Base-by-base conservation (phyloP, 1,140 invertebrate genomes). In the Eueides isabella region DNA sequence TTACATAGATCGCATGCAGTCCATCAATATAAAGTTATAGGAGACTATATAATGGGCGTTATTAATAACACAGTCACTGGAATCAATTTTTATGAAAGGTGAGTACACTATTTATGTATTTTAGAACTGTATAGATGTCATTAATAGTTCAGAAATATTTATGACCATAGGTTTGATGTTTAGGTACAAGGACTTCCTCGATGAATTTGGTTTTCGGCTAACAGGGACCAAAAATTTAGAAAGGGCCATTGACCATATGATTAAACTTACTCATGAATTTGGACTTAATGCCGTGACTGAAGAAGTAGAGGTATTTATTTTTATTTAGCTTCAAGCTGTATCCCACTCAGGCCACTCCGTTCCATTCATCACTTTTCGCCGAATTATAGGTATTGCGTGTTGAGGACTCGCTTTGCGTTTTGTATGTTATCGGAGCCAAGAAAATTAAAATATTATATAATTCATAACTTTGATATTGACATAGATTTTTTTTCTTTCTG, bases 231-330 rank as follows among this genome's bases (percentile, higher is more conserved):
- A 94, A 41, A 94, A 89, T 74, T 90, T 97, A 23, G 96, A 97
- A 90, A 85, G 95, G 63, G 92, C 96, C 1, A 97, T 97, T 71
- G 95, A 97, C 91, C 96, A 96, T 77, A 95, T 96, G 89, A 76
- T 96, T 12, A 82, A 95, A 23, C 88, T 94, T 62, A 94, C 95
- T 65, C 82, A 80, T 23, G 72, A 77, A 71, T 71, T 81, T 67
- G 80, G 79, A 29, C 29, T 90, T 7, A 72, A 76, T 30, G 80
- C 86, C 67, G 73, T 89, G 12, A 88, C 84, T 30, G 89, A 91
- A 77, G 78, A 85, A 69, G 75, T 91, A 63, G 67, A 77, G 78
- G 87, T 88, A 80, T 31, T 9, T 76, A 11, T 33, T 38, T 38
- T 38, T 35, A 14, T 14, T 35, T 12, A 4, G 31, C 31, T 33